These are phyloP conservation scores for Metopolophium dirhodum DNA, from an alignment of 1,140 invertebrate genomes.

Conservation along the genomic window DNA sequence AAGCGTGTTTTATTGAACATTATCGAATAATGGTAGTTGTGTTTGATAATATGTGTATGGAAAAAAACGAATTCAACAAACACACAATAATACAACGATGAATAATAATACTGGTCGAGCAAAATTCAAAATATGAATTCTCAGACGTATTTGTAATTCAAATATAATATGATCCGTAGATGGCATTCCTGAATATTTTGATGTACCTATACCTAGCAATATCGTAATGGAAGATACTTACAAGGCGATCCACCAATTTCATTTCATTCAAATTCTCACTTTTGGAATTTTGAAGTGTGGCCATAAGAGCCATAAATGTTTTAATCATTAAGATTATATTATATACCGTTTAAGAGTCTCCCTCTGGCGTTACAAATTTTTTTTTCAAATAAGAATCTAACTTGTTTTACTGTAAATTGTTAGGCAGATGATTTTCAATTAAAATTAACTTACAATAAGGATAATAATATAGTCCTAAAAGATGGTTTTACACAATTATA, in stretches of 20 bases:
- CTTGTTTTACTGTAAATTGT: background rate
- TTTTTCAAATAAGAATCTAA: background rate
- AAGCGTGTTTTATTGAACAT: background rate
- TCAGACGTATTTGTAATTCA: background rate
- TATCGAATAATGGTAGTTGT: background rate
- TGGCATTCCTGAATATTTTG: background rate
- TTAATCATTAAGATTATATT: background rate
- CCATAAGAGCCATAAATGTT: background rate
- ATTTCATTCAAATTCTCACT: background rate
- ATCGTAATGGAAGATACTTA: background rate
- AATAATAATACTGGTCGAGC: background rate
- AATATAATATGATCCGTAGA: background rate
- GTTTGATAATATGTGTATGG: background rate
- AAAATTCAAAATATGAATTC: background rate
- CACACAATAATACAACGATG: background rate
- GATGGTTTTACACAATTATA: no score
- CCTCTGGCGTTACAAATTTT: no score
- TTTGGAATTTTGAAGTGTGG: background rate
- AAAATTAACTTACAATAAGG: background rate
- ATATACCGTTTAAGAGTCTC: background rate
- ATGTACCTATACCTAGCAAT: background rate
- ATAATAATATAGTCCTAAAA: no score
- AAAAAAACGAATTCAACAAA: background rate
- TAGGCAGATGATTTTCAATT: background rate
- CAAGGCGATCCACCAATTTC: background rate